Evolutionary conservation across 2,113 vertebrate genomes (phyloP), one percentile per base, ranked within the genome.

Genomic region (Lynx canadensis): DNA sequence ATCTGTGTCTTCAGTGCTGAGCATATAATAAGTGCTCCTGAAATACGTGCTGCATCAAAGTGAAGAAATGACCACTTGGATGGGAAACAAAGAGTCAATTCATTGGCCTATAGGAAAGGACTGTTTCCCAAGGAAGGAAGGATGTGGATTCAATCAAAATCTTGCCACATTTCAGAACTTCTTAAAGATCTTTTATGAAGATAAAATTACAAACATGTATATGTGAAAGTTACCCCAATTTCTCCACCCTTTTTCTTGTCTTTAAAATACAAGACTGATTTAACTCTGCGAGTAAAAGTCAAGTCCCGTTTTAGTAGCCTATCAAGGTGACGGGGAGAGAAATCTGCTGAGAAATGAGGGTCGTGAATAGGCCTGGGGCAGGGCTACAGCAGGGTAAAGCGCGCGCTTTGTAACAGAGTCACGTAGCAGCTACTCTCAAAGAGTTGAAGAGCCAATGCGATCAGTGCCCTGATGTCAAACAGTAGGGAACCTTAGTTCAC

Each of bases 131-230:
- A 52, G n/a, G 60, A 89, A 92, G 18, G 14, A 81, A 76, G 6
- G 21, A 71, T 65, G 3, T 41, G 69, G 16, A 87, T 76, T 65
- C 23, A 16, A 19, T 33, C 19, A 48, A 48, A 89, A 68, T 55
- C 23, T 93, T 74, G 68, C 14, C 68, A 4, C 33, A 12, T 74
- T 79, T 93, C n/a, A 45, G 31, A 15, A 48, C 25, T 38, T 38
- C 69, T 92, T 69, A 63, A 25, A 36, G 81, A 36, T 52, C 76
- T 23, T 76, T 92, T 65, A 33, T 73, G 31, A 84, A 65, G 68
- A 83, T 38, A 63, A 91, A 52, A 74, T 63, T 19, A 60, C 31
- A 66, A 88, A 65, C 19, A 36, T 18, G 25, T 0, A 21, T 15
- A 31, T 1, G 10, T 16, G 29, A 76, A 52, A 41, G 33, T 66